Evolutionary conservation across 2,888 invertebrate genomes (phyloP).

Genomic region (Heliconius hortense): DNA sequence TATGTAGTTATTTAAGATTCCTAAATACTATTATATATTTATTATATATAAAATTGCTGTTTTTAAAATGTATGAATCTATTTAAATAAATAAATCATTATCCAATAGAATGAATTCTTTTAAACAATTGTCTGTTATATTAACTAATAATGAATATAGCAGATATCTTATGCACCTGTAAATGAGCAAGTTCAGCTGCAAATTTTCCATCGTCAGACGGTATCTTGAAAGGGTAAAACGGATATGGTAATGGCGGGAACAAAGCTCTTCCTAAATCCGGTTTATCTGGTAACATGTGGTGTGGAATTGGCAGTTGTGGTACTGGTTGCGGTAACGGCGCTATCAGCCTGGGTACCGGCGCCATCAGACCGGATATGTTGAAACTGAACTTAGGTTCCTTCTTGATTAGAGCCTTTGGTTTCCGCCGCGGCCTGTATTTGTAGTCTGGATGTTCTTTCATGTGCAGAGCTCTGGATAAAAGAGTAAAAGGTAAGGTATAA

Average conservation of each 20-base stretch:
- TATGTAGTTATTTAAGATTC: no score
- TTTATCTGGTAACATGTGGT: conserved; percentile 81
- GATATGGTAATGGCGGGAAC: conserved; percentile 88
- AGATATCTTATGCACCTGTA: conserved; percentile 65
- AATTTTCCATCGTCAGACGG: conserved; percentile 80
- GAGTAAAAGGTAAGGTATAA: background rate
- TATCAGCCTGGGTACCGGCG: conserved; percentile 79
- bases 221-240: conserved; percentile 85
- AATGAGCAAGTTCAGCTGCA: conserved; percentile 86
- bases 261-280: conserved; percentile 85
- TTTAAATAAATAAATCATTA: no score
- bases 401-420: conserved; percentile 92
- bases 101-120: no score
- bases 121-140: no score
- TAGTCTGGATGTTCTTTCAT: conserved; percentile 97
- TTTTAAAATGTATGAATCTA: no score
- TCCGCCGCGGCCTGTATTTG: conserved; percentile 93
- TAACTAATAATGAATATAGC: background rate
- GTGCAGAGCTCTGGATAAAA: conserved; percentile 89
- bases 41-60: no score
- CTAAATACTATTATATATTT: no score
- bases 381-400: conserved; percentile 89
- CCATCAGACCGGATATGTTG: conserved; percentile 84
- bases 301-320: conserved; percentile 71
- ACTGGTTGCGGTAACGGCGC: conserved; percentile 72